Conservation (phyloP, 2,113 vertebrate species). For the Balaeniceps rex region DNA sequence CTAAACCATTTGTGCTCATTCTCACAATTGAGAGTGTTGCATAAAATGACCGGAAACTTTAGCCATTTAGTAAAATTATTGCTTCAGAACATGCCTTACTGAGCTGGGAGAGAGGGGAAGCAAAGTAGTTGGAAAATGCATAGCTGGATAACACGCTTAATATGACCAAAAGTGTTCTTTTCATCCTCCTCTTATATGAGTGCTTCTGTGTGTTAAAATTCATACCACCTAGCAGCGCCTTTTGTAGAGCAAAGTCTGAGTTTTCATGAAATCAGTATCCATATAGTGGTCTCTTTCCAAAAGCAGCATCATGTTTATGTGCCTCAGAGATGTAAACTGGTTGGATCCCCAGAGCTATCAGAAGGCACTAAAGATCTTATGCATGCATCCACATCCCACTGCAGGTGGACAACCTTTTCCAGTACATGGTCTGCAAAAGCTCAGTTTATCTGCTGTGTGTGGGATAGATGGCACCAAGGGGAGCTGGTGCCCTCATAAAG, state of each 20-base stretch:
- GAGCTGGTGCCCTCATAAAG: not conserved
- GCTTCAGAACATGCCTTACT: not conserved
- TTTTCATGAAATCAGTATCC: not conserved
- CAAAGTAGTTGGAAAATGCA: not conserved
- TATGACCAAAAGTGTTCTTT: not conserved
- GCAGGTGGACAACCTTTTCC: not conserved
- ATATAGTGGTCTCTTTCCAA: not conserved
- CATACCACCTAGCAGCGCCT: not conserved
- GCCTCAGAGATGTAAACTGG: not conserved
- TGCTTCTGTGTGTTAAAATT: not conserved
- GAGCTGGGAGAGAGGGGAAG: not conserved
- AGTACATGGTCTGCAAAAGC: not conserved
- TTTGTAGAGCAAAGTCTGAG: not conserved
- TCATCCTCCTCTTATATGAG: not conserved
- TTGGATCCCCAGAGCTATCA: not conserved
- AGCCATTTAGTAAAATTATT: not conserved
- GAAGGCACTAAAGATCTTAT: not conserved
- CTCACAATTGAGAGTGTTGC: not conserved
- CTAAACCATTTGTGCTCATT: not conserved
- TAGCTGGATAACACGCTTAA: not conserved
- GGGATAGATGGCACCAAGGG: not conserved
- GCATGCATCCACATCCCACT: no score
- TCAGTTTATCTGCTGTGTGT: not conserved
- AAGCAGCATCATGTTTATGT: not conserved
- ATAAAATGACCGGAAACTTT: not conserved